Base-by-base conservation (phyloP, 2,797 vertebrate genomes). In the Acanthiza pusilla region DNA sequence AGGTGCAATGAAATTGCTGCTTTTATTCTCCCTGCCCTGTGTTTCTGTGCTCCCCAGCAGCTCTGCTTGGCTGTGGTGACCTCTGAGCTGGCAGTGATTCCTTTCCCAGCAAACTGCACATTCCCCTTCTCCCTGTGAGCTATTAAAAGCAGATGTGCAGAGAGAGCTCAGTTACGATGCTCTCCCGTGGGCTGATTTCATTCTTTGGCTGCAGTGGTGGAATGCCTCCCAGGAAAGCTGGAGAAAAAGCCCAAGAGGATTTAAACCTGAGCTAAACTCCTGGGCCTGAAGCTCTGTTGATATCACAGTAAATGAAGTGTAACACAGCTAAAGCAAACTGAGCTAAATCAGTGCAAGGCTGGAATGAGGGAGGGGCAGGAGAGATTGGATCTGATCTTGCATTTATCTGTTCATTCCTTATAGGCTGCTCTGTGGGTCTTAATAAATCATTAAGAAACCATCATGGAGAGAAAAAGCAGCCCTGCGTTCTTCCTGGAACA, bases 61-160 rank as follows among this genome's bases (percentile, higher is more conserved):
- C 84, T 73, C 61, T 92, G 34, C 48, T 86, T 85, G 76, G 62
- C 91, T 70, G 81, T 42, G 73, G 15, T 93, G 90, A 87, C 77
- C 88, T 88, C 91, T 26, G 8, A 4, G 92, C 89, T 93, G 92
- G 92, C 92, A 62, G 86, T 0, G 14, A 27, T 74, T 95, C 89
- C 72, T 89, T 83, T 95, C 92, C 89, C 94, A 92, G 92, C 62
- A 14, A 86, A 22, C 71, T 89, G 93, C 86, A 32, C 84, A 16
- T 91, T 93, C 87, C 48, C 91, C 72, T 74, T 51, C 86, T 65
- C 62, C 15, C 1, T 79, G 92, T 61, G 27, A 65, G 47, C 45
- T 45, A 29, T 89, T 55, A 7, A 85, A 58, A 74, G 84, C 95
- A 95, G 94, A 88, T 89, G 92, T 8, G 5, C 88, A 65, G 87